Evolutionary conservation across 2,888 invertebrate species (phyloP), one percentile per base, ranked within the genome.

Genomic region (Pegoplata infirma): DNA sequence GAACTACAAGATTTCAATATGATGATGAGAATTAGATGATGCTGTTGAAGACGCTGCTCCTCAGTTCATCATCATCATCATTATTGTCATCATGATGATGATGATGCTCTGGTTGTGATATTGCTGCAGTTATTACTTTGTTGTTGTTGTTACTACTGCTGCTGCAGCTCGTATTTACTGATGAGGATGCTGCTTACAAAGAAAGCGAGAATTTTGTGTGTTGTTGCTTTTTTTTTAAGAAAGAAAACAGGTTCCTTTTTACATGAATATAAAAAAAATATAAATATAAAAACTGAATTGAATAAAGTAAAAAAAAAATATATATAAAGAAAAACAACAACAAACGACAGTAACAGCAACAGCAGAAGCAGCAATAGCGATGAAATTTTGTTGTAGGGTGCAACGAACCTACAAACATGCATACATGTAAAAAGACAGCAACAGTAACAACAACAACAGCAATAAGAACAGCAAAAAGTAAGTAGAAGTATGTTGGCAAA

Each of bases 381-480:
- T 71, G 74, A 75, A 75, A 67, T 79, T 71, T 75, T 63, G 71
- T 79, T 75, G 56, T 66, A 75, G 79, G 79, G 79, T 72, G 79
- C 75, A 79, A 75, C 79, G 79, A 79, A 79, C 79, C 71, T 67
- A 75, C 71, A 72, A 72, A 75, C 69, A 75, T 66, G 55, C 79
- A 75, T 66, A 49, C 66, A 66, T 51, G 55, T 53, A 71, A 21
- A 46, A 36, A 21, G 16, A 51, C 14, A 8, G 58, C 47, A 49
- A 47, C 25, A 32, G 51, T 28, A 68, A 46, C 16, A 68, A 63
- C 56, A 49, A 51, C 21, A 58, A 47, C 40, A 51, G 40, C 23
- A 51, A 51, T 5, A 32, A 14, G 12, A 67, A n/a, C 17, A 73
- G 12, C 47, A 19, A 51, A 49, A 46, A 21, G 44, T 56, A 63